These are phyloP conservation scores for Calycopis cecrops DNA, from an alignment of 1,140 invertebrate genomes.

Conservation along the genomic window DNA sequence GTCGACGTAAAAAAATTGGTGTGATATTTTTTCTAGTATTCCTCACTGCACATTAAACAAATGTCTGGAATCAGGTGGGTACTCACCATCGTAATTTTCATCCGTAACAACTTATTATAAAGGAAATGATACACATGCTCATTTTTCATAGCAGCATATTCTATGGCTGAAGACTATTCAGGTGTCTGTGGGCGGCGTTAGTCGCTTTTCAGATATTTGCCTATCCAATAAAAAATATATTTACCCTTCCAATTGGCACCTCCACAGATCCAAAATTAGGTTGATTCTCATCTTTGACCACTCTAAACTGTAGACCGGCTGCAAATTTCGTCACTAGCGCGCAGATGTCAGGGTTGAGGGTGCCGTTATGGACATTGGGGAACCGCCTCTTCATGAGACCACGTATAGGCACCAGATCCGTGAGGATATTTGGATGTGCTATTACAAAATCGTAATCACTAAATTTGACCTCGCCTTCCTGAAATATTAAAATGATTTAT, in stretches of 20 bases:
- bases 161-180: no score
- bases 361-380: constrained; percentile 81
- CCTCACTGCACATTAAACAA: no score
- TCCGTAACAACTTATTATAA: no score
- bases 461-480: constrained; percentile 80
- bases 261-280: constrained; percentile 81
- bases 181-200: no score
- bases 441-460: constrained; percentile 84
- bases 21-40: no score
- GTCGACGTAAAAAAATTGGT: no score
- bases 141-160: no score
- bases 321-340: constrained; percentile 79
- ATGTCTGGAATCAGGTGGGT: no score
- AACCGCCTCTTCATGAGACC: constrained; percentile 86
- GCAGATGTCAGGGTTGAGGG: constrained; percentile 79
- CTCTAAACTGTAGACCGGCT: constrained; percentile 81
- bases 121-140: no score
- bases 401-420: constrained; percentile 83
- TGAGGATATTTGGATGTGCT: constrained; percentile 85
- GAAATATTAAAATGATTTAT: constrained; percentile 27
- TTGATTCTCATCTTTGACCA: constrained; percentile 78
- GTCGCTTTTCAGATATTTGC: no score
- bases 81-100: no score
- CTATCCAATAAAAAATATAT: no score
- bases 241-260: constrained; percentile 81